phyloP scores from a whole-genome alignment of 2,113 vertebrate genomes.

The Phyllopteryx taeniolatus region DNA sequence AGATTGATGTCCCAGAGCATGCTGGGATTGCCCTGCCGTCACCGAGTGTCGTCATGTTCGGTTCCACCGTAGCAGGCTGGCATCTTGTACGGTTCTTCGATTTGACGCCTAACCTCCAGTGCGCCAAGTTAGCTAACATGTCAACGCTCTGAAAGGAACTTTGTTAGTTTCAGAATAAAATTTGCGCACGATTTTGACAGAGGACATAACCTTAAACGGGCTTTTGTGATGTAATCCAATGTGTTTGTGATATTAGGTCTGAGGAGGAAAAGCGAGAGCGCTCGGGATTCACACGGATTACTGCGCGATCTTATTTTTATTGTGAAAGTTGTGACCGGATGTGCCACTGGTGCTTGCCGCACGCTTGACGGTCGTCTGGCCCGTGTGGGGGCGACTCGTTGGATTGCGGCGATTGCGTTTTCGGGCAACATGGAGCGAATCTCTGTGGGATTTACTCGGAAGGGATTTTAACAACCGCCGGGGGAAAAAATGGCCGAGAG shows the following conservation, averaged over 20 bases:
- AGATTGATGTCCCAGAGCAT: background rate
- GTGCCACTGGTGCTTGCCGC: background rate
- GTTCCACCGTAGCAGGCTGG: background rate
- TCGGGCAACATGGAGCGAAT: conserved; percentile 8
- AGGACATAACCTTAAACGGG: background rate
- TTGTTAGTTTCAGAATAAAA: background rate
- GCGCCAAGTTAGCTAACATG: background rate
- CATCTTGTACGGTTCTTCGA: background rate
- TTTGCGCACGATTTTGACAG: background rate
- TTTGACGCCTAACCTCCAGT: background rate
- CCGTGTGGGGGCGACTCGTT: background rate
- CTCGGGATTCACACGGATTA: background rate
- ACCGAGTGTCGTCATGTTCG: background rate
- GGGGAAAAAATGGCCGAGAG: conserved; percentile 9
- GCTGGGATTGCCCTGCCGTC: background rate
- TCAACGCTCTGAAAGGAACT: background rate
- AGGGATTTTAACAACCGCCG: background rate
- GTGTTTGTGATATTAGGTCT: too few relatives aligned
- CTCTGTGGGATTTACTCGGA: background rate
- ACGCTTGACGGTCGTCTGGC: background rate
- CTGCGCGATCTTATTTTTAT: background rate
- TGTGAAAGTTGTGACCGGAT: background rate
- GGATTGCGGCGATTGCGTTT: conserved; percentile 5
- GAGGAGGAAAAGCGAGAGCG: background rate
- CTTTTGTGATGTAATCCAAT: background rate